Percentiles rank a stretch among this genome's conserved stretches.
phyloP scores from a whole-genome alignment of 2,797 vertebrate genomes.

The Furcifer pardalis region DNA sequence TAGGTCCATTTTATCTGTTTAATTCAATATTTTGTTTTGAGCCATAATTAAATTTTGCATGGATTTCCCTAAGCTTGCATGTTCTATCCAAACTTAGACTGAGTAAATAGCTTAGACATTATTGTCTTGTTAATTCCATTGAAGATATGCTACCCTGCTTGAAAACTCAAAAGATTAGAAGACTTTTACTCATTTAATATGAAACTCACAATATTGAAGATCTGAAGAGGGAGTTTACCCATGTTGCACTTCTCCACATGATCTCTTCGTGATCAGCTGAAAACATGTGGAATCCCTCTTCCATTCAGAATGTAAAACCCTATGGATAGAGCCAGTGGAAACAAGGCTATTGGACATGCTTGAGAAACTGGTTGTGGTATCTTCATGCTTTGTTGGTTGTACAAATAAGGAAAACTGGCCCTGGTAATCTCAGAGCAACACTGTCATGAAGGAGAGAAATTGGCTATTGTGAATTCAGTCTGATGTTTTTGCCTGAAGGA shows the following conservation, averaged over 20 bases:
- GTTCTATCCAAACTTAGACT: neutral
- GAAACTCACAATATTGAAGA: slow-evolving; percentile 14
- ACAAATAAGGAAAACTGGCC: neutral
- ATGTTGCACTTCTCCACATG: neutral
- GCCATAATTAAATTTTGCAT: neutral
- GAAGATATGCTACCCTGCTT: neutral
- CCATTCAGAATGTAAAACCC: neutral
- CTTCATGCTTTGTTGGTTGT: neutral
- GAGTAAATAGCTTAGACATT: neutral
- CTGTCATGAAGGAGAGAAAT: neutral
- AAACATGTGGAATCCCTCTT: neutral
- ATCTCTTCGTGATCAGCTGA: neutral
- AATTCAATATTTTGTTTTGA: neutral
- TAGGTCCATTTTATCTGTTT: neutral
- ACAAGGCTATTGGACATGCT: neutral
- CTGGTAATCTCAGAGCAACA: neutral
- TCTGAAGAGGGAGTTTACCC: neutral
- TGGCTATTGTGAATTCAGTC: neutral
- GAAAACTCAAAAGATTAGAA: neutral
- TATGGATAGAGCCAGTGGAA: neutral
- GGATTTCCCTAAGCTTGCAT: neutral
- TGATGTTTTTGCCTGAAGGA: neutral
- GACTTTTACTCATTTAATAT: neutral
- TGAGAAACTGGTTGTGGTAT: neutral
- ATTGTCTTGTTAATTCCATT: neutral